phyloP scores from a whole-genome alignment of 2,797 vertebrate species.

The Pipistrellus kuhlii region DNA sequence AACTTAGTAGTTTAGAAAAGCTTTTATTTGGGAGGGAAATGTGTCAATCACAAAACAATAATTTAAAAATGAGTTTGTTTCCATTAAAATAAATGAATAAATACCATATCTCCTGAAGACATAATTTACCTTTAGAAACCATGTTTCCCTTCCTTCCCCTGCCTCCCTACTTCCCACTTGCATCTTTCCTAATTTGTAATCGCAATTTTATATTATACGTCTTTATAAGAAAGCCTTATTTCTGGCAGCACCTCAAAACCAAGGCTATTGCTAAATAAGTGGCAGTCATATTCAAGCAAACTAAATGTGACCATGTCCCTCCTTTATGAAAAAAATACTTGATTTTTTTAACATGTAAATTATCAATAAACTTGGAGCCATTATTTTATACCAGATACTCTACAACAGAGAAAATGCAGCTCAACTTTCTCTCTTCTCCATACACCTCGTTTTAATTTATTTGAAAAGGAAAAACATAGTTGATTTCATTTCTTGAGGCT shows the following conservation, averaged over 20 bases:
- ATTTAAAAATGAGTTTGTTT: not conserved
- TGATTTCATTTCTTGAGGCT: constrained; percentile 21
- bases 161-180: not conserved
- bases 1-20: not conserved
- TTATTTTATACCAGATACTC: not conserved
- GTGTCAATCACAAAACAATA: not conserved
- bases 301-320: constrained; percentile 24
- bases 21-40: not conserved
- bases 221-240: not conserved
- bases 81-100: not conserved
- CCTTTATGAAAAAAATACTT: not conserved
- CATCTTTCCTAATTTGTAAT: not conserved
- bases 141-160: not conserved
- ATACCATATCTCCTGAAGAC: not conserved
- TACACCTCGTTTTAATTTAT: not conserved
- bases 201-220: not conserved
- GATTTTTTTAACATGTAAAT: not conserved
- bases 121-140: not conserved
- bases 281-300: constrained; percentile 47
- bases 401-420: not conserved
- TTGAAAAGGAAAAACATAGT: constrained; percentile 33
- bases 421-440: not conserved
- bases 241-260: not conserved
- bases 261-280: constrained; percentile 46
- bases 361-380: not conserved